A percentile compares a stretch with the other conserved stretches of the same genome.
Evolutionary conservation across 2,797 vertebrate species (phyloP).

Genomic region (Buphagus erythrorhynchus): DNA sequence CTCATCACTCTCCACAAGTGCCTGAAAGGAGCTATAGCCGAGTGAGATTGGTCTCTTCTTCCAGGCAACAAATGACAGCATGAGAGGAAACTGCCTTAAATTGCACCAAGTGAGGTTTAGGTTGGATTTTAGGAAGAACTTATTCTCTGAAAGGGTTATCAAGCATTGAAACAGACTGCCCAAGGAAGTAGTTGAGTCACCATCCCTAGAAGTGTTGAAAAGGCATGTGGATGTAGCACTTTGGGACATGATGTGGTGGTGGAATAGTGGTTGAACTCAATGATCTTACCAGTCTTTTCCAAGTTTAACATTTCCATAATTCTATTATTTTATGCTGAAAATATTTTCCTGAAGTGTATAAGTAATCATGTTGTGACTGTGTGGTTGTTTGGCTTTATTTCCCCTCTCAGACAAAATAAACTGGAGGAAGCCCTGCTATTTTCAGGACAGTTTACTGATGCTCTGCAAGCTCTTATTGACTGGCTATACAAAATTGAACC

Average conservation of each 20-base stretch:
- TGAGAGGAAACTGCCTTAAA: neutral
- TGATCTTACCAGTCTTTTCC: neutral
- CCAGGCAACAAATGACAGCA: neutral
- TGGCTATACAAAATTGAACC: conserved; percentile 98
- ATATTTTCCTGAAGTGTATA: neutral
- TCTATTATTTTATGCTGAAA: neutral
- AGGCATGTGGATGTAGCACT: neutral
- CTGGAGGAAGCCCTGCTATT: conserved; percentile 96
- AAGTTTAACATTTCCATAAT: neutral
- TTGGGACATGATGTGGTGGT: neutral
- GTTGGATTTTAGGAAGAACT: neutral
- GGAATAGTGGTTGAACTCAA: neutral
- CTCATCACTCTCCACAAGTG: no score
- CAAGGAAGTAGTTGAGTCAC: neutral
- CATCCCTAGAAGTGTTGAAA: neutral
- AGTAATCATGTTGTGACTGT: neutral
- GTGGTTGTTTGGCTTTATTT: neutral
- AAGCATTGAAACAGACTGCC: neutral
- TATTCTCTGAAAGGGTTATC: neutral
- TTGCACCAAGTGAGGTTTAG: neutral
- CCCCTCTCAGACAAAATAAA: conserved; percentile 90
- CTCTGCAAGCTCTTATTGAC: conserved; percentile 97
- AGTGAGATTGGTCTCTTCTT: neutral
- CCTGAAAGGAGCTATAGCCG: neutral
- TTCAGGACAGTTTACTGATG: conserved; percentile 97